phyloP scores from a whole-genome alignment of 2,888 invertebrate species.

The Spisula subtruncata region DNA sequence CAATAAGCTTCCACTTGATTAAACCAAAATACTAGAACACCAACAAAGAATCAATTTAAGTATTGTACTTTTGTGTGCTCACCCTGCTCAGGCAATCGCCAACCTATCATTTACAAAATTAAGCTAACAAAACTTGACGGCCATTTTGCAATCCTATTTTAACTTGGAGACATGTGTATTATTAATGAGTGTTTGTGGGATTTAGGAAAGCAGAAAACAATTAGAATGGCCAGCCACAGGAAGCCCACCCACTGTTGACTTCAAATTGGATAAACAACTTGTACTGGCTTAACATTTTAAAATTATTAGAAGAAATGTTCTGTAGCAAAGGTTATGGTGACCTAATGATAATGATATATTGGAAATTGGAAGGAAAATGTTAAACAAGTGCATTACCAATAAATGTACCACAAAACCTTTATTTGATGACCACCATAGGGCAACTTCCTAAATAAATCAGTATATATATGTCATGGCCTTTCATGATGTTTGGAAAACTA shows the following conservation, averaged over 20 bases:
- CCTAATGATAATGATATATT: neutral
- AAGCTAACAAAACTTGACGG: neutral
- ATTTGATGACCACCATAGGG: too few species aligned
- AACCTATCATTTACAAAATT: conserved; percentile 15
- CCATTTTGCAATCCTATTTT: conserved; percentile 15
- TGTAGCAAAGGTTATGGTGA: neutral
- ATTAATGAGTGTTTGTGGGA: conserved; percentile 16
- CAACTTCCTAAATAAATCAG: neutral
- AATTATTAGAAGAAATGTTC: neutral
- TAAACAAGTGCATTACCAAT: too few species aligned
- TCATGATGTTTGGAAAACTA: too few species aligned
- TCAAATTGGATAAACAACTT: neutral
- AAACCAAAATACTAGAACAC: conserved; percentile 34
- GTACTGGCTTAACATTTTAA: neutral
- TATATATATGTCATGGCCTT: too few species aligned
- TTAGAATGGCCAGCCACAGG: neutral
- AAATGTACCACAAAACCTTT: too few species aligned
- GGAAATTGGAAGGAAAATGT: neutral
- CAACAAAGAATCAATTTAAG: conserved; percentile 21
- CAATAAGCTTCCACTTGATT: conserved; percentile 34
- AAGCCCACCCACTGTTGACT: conserved; percentile 9
- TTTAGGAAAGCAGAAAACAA: conserved; percentile 7
- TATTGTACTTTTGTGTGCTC: neutral
- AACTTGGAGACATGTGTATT: neutral
- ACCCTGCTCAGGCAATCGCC: neutral